phyloP scores from a whole-genome alignment of 2,113 vertebrate genomes.

The Paraplagusia blochii region DNA sequence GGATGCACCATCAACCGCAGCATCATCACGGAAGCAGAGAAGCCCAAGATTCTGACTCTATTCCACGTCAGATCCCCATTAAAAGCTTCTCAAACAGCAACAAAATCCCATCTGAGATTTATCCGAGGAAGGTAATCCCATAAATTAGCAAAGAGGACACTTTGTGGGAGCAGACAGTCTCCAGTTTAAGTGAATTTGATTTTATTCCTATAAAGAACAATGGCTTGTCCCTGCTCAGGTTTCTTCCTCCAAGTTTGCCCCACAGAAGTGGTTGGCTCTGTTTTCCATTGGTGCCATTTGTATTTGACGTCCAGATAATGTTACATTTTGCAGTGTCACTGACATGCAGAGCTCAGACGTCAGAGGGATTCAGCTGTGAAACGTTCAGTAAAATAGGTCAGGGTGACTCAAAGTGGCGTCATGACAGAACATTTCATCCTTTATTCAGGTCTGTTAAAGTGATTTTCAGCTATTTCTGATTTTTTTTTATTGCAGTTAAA shows the following conservation, averaged over 20 bases:
- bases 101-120: conserved; percentile 15
- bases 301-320: background rate
- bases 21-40: too few species aligned
- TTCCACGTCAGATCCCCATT: conserved; percentile 3
- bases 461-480: too few species aligned
- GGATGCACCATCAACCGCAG: background rate
- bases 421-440: background rate
- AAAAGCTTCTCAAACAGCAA: conserved; percentile 29
- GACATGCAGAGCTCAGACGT: background rate
- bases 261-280: background rate
- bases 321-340: background rate
- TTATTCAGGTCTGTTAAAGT: too few species aligned
- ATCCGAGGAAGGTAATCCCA: conserved; percentile 14
- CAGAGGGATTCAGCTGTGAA: background rate
- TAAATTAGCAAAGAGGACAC: conserved; percentile 24
- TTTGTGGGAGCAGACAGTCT: conserved; percentile 16
- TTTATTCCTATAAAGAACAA: background rate
- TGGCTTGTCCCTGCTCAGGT: conserved; percentile 4
- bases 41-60: background rate
- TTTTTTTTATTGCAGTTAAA: too few species aligned
- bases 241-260: background rate
- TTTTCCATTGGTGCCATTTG: background rate
- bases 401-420: background rate
- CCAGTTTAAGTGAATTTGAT: conserved; percentile 12
- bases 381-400: background rate